Base-by-base conservation (phyloP, 2,113 vertebrate genomes). In the Glareola pratincola region DNA sequence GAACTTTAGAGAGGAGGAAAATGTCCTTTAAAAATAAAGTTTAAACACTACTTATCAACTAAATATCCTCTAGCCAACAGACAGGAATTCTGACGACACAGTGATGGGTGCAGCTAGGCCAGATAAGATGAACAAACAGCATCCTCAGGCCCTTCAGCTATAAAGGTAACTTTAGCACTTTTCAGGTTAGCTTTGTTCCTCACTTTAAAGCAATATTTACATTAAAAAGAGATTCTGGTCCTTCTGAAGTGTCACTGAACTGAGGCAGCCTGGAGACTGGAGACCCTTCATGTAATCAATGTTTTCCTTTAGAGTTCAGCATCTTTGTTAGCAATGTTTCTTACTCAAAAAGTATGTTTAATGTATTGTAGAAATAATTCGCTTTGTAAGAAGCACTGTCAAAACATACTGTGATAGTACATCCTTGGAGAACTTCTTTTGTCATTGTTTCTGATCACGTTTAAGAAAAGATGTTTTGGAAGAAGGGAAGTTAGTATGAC, bases 241-340 rank as follows among this genome's bases (percentile, higher is more conserved):
- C 43, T 79, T 92, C 73, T 92, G 86, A 96, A 95, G 47, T 94
- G 39, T 54, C 81, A 56, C 9, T 86, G 80, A 92, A 32, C 24
- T 75, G 30, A 88, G 22, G 32, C 56, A 84, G 64, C 66, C 76
- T 64, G 69, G 23, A 72, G 48, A 48, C 54, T 88, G 60, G 39
- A 89, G 34, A 56, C 14, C 29, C 37, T 74, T 88, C 34, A 37
- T 47, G 48, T 67, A 91, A 95, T 78, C 54, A 3, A 14, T 69
- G 36, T 45, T 86, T 92, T 60, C 14, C 32, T 86, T 88, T 34
- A 45, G 62, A 90, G 53, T 80, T 41, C 62, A 76, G 41, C 27
- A 53, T 54, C 27, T 68, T 77, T 90, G 4, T 94, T 87, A 62
- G 6, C 22, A 85, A 32, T 48, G 26, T 86, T 88, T 89, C 64